Evolutionary conservation across 1,140 invertebrate genomes (phyloP).

Genomic region (Caerostris darwini): DNA sequence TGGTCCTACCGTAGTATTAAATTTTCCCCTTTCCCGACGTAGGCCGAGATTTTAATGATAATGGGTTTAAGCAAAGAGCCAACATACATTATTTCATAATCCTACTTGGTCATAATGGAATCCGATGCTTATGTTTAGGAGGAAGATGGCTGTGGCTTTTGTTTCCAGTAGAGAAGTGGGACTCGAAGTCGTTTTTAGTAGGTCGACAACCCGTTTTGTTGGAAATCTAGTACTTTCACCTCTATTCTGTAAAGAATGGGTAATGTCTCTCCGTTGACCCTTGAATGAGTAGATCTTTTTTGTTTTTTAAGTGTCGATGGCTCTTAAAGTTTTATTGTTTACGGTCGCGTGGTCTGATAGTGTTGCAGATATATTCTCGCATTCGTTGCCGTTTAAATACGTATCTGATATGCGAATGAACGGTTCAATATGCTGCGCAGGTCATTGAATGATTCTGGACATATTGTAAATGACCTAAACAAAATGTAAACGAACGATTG

Average conservation of each 20-base stretch:
- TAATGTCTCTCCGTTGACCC: not conserved
- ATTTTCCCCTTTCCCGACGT: not conserved
- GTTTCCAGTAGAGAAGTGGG: not conserved
- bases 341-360: not conserved
- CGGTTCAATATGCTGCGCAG: no score
- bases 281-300: not conserved
- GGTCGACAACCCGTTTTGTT: slow-evolving; percentile 42
- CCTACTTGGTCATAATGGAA: not conserved
- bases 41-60: not conserved
- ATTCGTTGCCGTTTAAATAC: no score
- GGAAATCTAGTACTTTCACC: slow-evolving; percentile 11
- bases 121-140: not conserved
- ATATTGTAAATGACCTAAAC: no score
- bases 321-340: not conserved
- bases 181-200: not conserved
- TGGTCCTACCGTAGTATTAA: not conserved
- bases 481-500: no score
- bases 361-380: not conserved
- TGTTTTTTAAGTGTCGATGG: not conserved
- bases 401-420: no score
- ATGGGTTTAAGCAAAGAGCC: not conserved
- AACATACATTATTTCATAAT: not conserved
- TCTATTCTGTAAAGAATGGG: not conserved
- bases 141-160: not conserved
- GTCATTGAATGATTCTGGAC: no score